Percentiles rank a stretch among this genome's conserved stretches.
phyloP scores from a whole-genome alignment of 92 coral and sea anemone genomes.

The Actinernus sp. region DNA sequence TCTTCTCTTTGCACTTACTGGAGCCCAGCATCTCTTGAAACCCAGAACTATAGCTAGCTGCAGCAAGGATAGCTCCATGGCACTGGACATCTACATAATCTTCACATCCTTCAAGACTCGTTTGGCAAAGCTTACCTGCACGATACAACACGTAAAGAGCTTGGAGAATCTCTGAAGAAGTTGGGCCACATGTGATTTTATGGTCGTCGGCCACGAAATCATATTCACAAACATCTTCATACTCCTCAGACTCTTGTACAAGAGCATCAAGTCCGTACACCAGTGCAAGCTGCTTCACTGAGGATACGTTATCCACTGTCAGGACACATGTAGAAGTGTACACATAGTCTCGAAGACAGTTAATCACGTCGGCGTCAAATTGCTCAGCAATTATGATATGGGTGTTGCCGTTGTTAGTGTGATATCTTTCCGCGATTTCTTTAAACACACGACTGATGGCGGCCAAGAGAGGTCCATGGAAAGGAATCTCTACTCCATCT shows the following conservation, averaged over 20 bases:
- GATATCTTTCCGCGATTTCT: neutral
- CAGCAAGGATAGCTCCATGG: conserved; percentile 3
- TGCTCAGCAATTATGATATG: neutral
- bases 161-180: no score
- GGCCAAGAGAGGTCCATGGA: conserved; percentile 57
- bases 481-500: conserved; percentile 5
- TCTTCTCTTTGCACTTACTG: neutral
- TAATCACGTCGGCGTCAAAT: conserved; percentile 15
- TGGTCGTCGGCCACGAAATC: neutral
- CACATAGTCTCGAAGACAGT: conserved; percentile 46
- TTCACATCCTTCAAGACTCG: neutral
- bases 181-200: neutral
- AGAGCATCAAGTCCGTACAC: conserved; percentile 26
- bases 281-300: conserved; percentile 40
- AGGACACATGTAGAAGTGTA: conserved; percentile 35
- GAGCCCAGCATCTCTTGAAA: no score
- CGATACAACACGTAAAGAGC: no score
- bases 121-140: neutral
- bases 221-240: neutral
- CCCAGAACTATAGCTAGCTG: neutral
- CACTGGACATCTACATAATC: neutral
- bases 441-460: conserved; percentile 36
- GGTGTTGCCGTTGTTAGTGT: conserved; percentile 12
- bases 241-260: conserved; percentile 16
- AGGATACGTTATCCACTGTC: conserved; percentile 21